Evolutionary conservation across 1,140 invertebrate genomes (phyloP).

Genomic region (Centruroides sculpturatus): DNA sequence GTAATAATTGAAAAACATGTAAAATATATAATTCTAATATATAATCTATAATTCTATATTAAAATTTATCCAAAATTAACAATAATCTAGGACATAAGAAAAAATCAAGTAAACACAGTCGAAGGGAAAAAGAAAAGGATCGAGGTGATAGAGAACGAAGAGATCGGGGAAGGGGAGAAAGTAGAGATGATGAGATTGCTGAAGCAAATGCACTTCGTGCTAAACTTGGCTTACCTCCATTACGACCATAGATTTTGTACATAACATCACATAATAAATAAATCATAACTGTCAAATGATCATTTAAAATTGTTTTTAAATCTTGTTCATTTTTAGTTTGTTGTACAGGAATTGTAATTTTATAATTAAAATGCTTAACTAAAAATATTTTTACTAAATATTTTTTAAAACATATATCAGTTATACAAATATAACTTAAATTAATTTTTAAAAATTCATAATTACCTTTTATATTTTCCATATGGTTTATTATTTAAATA

Average conservation of each 20-base stretch:
- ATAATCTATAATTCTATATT: background rate
- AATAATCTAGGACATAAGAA: background rate
- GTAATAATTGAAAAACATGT: background rate
- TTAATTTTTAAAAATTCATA: no score
- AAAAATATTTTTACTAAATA: no score
- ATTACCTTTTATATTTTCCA: no score
- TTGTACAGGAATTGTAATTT: no score
- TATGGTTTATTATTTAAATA: no score
- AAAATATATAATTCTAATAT: background rate
- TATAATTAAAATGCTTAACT: no score
- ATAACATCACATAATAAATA: background rate
- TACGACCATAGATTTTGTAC: conserved; percentile 21
- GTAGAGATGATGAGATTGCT: conserved; percentile 28
- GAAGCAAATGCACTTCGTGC: conserved; percentile 39
- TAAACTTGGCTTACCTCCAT: conserved; percentile 36
- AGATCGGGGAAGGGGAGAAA: background rate
- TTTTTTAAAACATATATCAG: no score
- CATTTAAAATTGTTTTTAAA: no score
- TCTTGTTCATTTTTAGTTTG: no score
- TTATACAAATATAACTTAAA: no score
- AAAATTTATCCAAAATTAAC: background rate
- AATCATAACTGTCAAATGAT: no score
- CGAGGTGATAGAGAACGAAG: background rate
- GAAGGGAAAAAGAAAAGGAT: no score
- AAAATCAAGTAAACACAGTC: background rate